A percentile compares a stretch with the other conserved stretches of the same genome.
phyloP scores from a whole-genome alignment of 2,888 invertebrate genomes.

The Drosophila atripex region DNA sequence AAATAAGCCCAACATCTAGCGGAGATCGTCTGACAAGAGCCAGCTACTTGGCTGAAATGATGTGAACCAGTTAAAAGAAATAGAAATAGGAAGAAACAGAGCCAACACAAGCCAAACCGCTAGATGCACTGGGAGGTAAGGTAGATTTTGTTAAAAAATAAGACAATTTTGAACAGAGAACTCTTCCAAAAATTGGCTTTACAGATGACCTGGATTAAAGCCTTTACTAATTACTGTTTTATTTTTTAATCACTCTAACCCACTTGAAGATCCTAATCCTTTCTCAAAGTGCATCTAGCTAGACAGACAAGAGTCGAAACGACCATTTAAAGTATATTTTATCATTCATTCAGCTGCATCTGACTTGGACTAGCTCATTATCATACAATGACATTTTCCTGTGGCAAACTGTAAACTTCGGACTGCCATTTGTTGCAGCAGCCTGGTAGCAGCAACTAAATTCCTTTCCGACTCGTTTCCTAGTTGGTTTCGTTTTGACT shows the following conservation, averaged over 20 bases:
- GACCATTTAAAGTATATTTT: constrained; percentile 77
- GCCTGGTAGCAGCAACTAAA: constrained; percentile 59
- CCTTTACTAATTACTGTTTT: not conserved
- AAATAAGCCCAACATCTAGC: constrained; percentile 25
- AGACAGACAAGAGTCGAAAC: constrained; percentile 75
- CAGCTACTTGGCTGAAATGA: constrained; percentile 70
- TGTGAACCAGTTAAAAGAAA: constrained; percentile 70
- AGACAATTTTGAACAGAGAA: not conserved
- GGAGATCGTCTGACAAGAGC: constrained; percentile 71
- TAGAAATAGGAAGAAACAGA: constrained; percentile 32
- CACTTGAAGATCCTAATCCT: not conserved
- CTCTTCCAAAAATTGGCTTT: not conserved
- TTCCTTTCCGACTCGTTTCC: constrained; percentile 70
- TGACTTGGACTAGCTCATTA: constrained; percentile 76
- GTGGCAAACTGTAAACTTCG: constrained; percentile 63
- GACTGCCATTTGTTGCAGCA: constrained; percentile 62
- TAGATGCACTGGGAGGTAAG: constrained; percentile 36
- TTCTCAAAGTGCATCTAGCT: constrained; percentile 21
- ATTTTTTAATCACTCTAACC: not conserved
- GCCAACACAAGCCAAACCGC: constrained; percentile 56
- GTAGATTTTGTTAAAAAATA: not conserved
- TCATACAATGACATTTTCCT: constrained; percentile 78
- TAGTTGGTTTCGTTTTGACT: constrained; percentile 76
- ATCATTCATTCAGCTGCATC: constrained; percentile 78
- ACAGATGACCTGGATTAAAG: not conserved